phyloP scores from a whole-genome alignment of 1,140 invertebrate species.

The Semibalanus balanoides region DNA sequence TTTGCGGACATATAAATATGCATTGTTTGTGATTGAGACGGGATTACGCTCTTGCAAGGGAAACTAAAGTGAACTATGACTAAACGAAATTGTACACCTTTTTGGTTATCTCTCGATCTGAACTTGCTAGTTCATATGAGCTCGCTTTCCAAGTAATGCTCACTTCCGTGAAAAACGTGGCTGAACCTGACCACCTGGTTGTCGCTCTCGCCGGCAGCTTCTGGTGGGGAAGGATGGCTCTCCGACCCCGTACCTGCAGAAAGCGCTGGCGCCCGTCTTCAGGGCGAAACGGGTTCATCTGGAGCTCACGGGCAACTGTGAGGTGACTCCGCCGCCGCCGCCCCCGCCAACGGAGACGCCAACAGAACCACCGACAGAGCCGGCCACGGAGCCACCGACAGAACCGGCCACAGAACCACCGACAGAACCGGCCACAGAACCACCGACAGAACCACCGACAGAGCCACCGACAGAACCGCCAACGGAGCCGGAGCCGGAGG shows the following conservation, averaged over 20 bases:
- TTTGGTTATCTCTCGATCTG: too few species aligned
- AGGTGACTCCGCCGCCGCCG: too few species aligned
- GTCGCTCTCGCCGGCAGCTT: neutral
- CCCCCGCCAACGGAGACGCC: neutral
- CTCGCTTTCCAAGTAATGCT: too few species aligned
- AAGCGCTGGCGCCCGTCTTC: neutral
- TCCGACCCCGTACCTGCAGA: neutral
- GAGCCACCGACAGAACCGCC: neutral
- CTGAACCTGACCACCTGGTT: too few species aligned
- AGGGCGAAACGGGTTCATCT: neutral
- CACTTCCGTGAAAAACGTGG: too few species aligned
- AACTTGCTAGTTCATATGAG: too few species aligned
- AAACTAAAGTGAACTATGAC: too few species aligned
- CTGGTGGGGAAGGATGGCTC: neutral
- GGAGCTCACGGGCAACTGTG: neutral
- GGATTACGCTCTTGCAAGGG: too few species aligned
- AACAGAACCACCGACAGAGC: neutral
- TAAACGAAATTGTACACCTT: too few species aligned
- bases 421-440: neutral
- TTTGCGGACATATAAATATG: too few species aligned
- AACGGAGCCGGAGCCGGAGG: neutral
- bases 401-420: neutral
- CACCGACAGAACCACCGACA: neutral
- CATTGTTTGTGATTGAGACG: too few species aligned
- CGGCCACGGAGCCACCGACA: neutral